Base-by-base conservation (phyloP, 2,113 vertebrate genomes). In the Patagioenas fasciata region DNA sequence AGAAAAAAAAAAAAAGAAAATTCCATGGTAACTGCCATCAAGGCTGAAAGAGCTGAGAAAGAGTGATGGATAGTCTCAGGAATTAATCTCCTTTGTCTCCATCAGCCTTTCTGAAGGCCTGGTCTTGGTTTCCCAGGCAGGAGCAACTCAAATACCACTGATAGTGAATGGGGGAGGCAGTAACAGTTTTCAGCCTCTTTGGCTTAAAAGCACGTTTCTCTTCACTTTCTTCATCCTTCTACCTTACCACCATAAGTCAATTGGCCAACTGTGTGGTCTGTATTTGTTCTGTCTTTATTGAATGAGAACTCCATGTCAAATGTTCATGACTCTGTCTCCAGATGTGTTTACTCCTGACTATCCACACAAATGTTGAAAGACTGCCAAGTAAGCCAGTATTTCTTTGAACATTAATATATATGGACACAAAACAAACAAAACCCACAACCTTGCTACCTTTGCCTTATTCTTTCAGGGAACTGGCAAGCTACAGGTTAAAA, bases 201-300 rank as follows among this genome's bases (percentile, higher is more conserved):
- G 14, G 5, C n/a, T 60, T 32, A 62, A 44, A 28, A 71, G 19
- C 14, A 11, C 7, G 12, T 12, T 90, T 56, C 53, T 71, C 38
- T 72, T 53, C 36, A 12, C 38, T 79, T 53, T 53, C 23, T 66
- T 72, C 16, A 28, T 44, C 61, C 29, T 75, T 29, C 48, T 69
- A 16, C 53, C 70, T 83, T 28, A 61, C 13, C 21, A 11, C 31
- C 28, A 7, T 4, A 32, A 64, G 29, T 13, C 38, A 15, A 24
- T 13, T 0, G 0, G 5, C 6, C 18, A 78, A 11, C 40, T 21
- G 21, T 10, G 13, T 7, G 21, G 28, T 19, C 11, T 19, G 0
- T 54, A 42, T 48, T 62, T 57, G 10, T 28, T 85, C 58, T 85
- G 50, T 2, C 13, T 40, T 85, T 28, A 38, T 1, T 51, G 40